A percentile compares a stretch with the other conserved stretches of the same genome.
Evolutionary conservation across 2,888 invertebrate species (phyloP).

Genomic region (Cataglyphis rosenhaueri): DNA sequence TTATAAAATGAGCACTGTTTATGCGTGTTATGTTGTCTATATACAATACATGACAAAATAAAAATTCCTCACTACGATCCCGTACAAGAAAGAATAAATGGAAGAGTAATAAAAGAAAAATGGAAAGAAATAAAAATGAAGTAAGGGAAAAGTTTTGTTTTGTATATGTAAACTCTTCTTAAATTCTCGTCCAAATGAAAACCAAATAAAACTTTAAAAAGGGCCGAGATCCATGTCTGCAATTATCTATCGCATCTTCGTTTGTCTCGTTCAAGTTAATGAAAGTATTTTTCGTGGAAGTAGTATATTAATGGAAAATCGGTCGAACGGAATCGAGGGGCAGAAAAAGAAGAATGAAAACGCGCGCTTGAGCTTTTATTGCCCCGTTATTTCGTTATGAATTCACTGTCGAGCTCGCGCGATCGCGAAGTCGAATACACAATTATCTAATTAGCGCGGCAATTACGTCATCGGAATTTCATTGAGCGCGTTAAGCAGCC

Average conservation of each 20-base stretch:
- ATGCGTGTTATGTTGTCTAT: not conserved
- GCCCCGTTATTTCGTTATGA: slow-evolving; percentile 70
- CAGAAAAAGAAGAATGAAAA: slow-evolving; percentile 5
- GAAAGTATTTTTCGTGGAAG: slow-evolving; percentile 48
- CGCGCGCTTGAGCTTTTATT: slow-evolving; percentile 53
- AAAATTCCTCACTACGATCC: not conserved
- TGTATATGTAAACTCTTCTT: slow-evolving; percentile 22
- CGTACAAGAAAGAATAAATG: not conserved
- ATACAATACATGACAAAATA: not conserved
- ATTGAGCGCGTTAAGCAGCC: slow-evolving; percentile 73
- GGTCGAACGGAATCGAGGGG: slow-evolving; percentile 20
- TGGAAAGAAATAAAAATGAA: not conserved
- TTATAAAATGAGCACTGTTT: not conserved
- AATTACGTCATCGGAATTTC: slow-evolving; percentile 75
- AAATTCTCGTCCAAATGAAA: slow-evolving; percentile 18
- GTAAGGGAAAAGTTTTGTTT: slow-evolving; percentile 9
- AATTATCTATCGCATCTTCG: slow-evolving; percentile 37
- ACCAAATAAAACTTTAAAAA: slow-evolving; percentile 23
- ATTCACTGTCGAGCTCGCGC: slow-evolving; percentile 65
- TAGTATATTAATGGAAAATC: slow-evolving; percentile 14
- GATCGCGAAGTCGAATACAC: slow-evolving; percentile 70
- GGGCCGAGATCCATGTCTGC: not conserved
- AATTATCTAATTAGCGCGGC: slow-evolving; percentile 78
- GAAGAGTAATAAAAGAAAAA: not conserved
- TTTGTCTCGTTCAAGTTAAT: slow-evolving; percentile 51